Conservation (phyloP, 1,140 invertebrate genomes). For the Drosophila insularis region DNA sequence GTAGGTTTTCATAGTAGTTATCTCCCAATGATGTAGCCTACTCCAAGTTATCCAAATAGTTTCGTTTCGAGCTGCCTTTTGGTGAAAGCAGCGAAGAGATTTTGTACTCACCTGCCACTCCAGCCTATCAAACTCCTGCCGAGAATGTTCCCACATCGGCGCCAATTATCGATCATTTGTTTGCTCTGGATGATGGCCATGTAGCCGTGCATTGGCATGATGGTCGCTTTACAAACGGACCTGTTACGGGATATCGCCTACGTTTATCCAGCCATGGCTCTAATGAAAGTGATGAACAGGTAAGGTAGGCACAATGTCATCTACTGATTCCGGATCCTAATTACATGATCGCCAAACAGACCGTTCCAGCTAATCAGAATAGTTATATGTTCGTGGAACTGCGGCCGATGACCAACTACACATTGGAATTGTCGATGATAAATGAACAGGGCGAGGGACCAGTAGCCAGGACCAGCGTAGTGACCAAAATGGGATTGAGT, state of each 20-base stretch:
- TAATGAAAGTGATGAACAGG: constrained; percentile 43
- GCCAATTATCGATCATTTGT: constrained; percentile 88
- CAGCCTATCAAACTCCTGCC: constrained; percentile 90
- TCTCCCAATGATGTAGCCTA: not conserved
- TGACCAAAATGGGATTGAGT: constrained; percentile 74
- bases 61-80: constrained; percentile 92
- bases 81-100: constrained; percentile 87
- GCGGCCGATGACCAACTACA: constrained; percentile 89
- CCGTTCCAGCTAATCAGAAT: constrained; percentile 26
- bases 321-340: too few species aligned
- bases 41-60: constrained; percentile 54
- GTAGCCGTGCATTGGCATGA: constrained; percentile 94
- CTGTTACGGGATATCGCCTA: constrained; percentile 86
- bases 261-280: constrained; percentile 84
- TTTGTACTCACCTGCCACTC: constrained; percentile 90
- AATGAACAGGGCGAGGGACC: constrained; percentile 92
- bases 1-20: constrained; percentile 83
- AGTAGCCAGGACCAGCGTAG: constrained; percentile 38
- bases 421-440: constrained; percentile 89
- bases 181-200: constrained; percentile 91
- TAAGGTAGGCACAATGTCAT: constrained; percentile 6
- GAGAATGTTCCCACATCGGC: constrained; percentile 88
- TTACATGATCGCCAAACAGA: constrained; percentile 1
- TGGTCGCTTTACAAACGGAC: constrained; percentile 93
- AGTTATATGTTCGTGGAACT: constrained; percentile 89